A percentile compares a stretch with the other conserved stretches of the same genome.
Conservation (phyloP, 1,140 invertebrate species). For the Sycobia sp. region DNA sequence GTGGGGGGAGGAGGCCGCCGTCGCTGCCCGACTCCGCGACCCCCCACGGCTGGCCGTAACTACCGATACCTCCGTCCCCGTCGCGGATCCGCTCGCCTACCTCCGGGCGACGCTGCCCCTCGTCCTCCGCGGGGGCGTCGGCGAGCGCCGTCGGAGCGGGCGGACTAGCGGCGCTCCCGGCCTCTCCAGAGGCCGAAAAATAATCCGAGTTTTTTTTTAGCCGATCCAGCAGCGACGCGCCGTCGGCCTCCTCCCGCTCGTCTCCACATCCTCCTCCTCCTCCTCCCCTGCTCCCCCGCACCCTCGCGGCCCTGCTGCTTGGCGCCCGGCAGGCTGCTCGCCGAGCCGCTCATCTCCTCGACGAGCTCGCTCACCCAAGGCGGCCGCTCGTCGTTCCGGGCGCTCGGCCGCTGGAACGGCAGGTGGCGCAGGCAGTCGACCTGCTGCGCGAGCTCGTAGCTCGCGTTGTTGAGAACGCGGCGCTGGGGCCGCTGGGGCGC, state of each 20-base stretch:
- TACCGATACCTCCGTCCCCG: no score
- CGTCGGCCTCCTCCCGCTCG: neutral
- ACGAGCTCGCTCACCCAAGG: slow-evolving; percentile 38
- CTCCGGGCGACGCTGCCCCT: no score
- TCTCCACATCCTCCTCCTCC: no score
- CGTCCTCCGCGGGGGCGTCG: slow-evolving; percentile 40
- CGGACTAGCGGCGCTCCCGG: slow-evolving; percentile 15
- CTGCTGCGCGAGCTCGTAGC: slow-evolving; percentile 58
- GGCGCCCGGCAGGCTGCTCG: neutral
- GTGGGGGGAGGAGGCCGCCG: neutral
- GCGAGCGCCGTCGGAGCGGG: slow-evolving; percentile 56
- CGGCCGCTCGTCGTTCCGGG: slow-evolving; percentile 55
- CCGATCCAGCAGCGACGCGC: slow-evolving; percentile 46
- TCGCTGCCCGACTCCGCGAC: neutral
- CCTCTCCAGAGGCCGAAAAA: slow-evolving; percentile 55
- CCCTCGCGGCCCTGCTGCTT: neutral
- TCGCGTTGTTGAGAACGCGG: slow-evolving; percentile 54
- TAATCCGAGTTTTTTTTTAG: slow-evolving; percentile 63
- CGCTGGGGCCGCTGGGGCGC: no score
- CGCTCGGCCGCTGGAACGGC: slow-evolving; percentile 52
- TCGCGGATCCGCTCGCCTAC: slow-evolving; percentile 50
- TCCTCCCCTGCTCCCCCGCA: no score
- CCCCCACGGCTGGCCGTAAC: slow-evolving; percentile 27
- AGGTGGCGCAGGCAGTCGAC: slow-evolving; percentile 40
- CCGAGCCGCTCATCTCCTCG: slow-evolving; percentile 38